A percentile compares a stretch with the other conserved stretches of the same genome.
phyloP scores from a whole-genome alignment of 2,797 vertebrate species.

The Rhodeus uyekii region DNA sequence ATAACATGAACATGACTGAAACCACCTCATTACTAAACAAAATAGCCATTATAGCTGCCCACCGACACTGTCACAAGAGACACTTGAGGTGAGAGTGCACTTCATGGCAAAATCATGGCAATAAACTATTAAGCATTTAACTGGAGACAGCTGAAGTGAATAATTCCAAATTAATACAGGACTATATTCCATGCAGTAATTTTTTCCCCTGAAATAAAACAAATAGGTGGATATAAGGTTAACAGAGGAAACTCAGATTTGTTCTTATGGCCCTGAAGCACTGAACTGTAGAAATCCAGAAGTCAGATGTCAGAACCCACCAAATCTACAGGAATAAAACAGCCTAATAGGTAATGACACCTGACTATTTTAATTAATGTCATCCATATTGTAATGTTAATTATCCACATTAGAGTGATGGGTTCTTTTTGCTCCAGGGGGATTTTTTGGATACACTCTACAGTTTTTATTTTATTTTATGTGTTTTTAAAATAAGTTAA shows the following conservation, averaged over 20 bases:
- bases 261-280: neutral
- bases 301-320: neutral
- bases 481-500: neutral
- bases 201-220: neutral
- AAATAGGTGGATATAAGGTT: neutral
- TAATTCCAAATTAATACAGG: neutral
- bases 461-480: neutral
- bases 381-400: neutral
- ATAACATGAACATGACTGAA: neutral
- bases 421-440: neutral
- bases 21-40: neutral
- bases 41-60: neutral
- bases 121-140: neutral
- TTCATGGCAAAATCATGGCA: neutral
- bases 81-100: slow-evolving; percentile 8
- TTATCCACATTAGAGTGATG: neutral
- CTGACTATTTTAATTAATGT: neutral
- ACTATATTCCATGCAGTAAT: neutral
- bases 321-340: neutral
- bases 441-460: neutral
- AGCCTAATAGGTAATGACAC: neutral
- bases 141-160: neutral
- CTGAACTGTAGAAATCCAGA: neutral
- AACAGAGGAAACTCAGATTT: neutral
- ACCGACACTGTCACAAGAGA: neutral